These are phyloP conservation scores for Catagonus wagneri DNA, from an alignment of 2,113 vertebrate genomes.

Conservation along the genomic window DNA sequence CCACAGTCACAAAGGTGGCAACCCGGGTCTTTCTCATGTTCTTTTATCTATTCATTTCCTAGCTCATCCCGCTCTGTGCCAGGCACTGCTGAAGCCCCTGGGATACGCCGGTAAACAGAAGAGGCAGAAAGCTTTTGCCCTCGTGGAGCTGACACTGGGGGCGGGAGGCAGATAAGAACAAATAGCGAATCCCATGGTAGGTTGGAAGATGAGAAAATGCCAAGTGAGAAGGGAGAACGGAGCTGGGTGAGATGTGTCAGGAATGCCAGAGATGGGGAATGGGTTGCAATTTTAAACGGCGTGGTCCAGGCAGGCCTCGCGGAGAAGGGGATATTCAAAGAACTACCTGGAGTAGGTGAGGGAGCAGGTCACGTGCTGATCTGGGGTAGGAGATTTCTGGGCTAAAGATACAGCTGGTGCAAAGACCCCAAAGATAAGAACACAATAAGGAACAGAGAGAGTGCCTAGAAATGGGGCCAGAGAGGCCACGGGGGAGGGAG, in stretches of 20 bases:
- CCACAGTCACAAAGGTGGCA: background rate
- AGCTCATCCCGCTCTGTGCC: rapidly evolving
- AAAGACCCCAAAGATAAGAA: background rate
- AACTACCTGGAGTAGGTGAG: background rate
- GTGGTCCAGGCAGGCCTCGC: background rate
- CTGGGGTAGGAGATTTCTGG: background rate
- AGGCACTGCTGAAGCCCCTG: background rate
- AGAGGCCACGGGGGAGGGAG: rapidly evolving
- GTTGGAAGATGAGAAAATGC: background rate
- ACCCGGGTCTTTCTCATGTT: too few species aligned
- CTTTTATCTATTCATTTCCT: background rate
- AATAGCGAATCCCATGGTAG: background rate
- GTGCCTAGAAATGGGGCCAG: too few species aligned
- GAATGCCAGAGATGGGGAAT: background rate
- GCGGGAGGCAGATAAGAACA: background rate
- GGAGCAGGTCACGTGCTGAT: rapidly evolving
- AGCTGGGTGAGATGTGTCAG: background rate
- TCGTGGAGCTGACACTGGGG: background rate
- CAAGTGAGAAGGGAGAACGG: background rate
- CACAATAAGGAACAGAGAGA: background rate
- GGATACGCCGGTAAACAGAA: background rate
- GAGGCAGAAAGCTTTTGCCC: background rate
- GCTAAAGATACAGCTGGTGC: background rate
- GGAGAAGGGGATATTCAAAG: background rate
- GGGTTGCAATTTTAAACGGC: background rate